phyloP scores from a whole-genome alignment of 2,113 vertebrate species.

The Gymnarchus niloticus region DNA sequence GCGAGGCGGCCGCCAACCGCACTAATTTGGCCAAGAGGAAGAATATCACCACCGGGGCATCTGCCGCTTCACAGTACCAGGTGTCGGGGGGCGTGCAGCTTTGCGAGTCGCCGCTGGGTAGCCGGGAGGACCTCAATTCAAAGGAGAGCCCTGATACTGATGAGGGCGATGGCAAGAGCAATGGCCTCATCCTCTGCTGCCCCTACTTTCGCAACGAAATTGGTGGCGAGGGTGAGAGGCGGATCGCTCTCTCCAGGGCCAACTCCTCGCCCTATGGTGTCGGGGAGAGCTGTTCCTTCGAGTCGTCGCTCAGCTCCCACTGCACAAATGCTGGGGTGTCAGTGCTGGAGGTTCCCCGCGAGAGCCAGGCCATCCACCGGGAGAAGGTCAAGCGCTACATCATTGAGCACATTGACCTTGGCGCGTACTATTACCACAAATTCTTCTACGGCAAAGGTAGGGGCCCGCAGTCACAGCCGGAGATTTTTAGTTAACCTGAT shows the following conservation, averaged over 20 bases:
- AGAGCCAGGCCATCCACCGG: slow-evolving; percentile 72
- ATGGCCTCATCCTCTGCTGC: slow-evolving; percentile 70
- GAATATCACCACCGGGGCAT: slow-evolving; percentile 77
- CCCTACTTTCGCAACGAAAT: slow-evolving; percentile 78
- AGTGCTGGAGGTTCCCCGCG: slow-evolving; percentile 73
- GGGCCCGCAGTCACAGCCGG: neutral
- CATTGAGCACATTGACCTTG: slow-evolving; percentile 81
- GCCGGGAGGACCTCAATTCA: slow-evolving; percentile 72
- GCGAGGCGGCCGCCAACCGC: slow-evolving; percentile 70
- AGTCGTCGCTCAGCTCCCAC: slow-evolving; percentile 74
- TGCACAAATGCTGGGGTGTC: slow-evolving; percentile 81
- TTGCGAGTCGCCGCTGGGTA: slow-evolving; percentile 70
- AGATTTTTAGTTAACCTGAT: neutral
- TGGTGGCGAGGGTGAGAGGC: slow-evolving; percentile 73
- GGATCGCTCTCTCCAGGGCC: slow-evolving; percentile 66
- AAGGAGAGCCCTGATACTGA: slow-evolving; percentile 71
- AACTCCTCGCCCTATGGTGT: slow-evolving; percentile 58
- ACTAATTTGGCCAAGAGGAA: slow-evolving; percentile 69
- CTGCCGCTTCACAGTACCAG: slow-evolving; percentile 71
- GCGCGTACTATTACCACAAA: slow-evolving; percentile 80
- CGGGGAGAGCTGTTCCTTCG: slow-evolving; percentile 69
- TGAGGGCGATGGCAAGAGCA: slow-evolving; percentile 77
- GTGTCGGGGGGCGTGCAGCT: slow-evolving; percentile 39
- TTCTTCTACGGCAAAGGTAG: slow-evolving; percentile 85
- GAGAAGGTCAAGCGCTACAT: slow-evolving; percentile 78